Evolutionary conservation across 2,888 invertebrate species (phyloP), one percentile per base, ranked within the genome.

Genomic region (Synergus gifuensis): DNA sequence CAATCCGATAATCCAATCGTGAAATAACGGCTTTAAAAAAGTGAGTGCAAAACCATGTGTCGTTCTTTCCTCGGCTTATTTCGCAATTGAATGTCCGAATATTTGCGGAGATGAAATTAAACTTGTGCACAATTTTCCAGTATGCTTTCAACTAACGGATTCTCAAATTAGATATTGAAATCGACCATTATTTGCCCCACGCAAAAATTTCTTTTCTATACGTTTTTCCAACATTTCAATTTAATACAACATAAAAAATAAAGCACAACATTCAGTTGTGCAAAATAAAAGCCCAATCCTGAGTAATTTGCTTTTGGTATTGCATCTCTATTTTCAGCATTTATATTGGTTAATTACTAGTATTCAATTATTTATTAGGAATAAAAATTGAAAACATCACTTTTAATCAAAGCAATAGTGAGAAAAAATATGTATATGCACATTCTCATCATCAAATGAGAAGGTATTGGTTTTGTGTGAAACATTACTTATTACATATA

Each of bases 11-110:
- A 54, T 73, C 73, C 49, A 54, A 73, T 73, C 73, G 49, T 73
- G 54, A 54, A 49, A 73, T 73, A 73, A 54, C 73, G 40, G 22
- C 73, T 54, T 54, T 73, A 73, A 73, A 73, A 73, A 54, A 54
- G 73, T 54, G 73, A 73, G 73, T 54, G 73, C 73, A 54, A 73
- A 54, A 28, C 36, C 36, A 36, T 73, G 49, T 54, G 73, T 73
- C 49, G 8, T 54, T 73, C 36, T 69, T 69, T 40, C n/a, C 16
- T 16, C 4, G 46, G 36, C 49, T 69, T 28, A 69, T 28, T 46
- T 49, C 9, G 14, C 28, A 69, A 69, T 69, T 69, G 69, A 69
- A 69, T 49, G 69, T 9, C 2, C 14, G 22, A 28, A 69, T 49
- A 49, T 28, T 69, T 22, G 22, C 49, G 9, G 22, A 69, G 16